phyloP scores from a whole-genome alignment of 1,140 invertebrate genomes.

The Helicoverpa armigera region DNA sequence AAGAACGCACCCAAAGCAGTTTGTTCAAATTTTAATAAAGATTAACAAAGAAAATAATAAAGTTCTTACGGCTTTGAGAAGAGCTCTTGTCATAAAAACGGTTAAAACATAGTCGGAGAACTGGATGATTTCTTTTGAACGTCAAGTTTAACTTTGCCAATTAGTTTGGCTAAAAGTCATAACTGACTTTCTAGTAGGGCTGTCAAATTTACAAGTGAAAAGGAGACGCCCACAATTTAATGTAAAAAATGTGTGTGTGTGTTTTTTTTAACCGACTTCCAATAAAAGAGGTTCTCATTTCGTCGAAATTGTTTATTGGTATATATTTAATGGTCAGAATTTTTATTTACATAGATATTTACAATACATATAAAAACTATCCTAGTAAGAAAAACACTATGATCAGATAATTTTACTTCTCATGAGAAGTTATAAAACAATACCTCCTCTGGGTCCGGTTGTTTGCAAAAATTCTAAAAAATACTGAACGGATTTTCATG shows the following conservation, averaged over 20 bases:
- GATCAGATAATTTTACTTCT: background rate
- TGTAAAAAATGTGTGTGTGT: background rate
- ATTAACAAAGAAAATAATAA: constrained; percentile 20
- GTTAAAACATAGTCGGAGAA: background rate
- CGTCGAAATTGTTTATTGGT: too few species aligned
- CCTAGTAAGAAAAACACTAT: too few species aligned
- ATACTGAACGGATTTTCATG: too few species aligned
- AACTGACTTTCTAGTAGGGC: constrained; percentile 31
- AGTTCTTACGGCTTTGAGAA: background rate
- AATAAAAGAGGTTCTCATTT: too few species aligned
- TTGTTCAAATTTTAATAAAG: background rate
- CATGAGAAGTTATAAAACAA: background rate
- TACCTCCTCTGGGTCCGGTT: too few species aligned
- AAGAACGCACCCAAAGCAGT: too few species aligned
- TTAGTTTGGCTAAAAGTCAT: constrained; percentile 14
- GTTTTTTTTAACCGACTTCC: background rate
- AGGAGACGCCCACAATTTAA: too few species aligned
- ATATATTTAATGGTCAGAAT: too few species aligned
- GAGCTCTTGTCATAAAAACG: constrained; percentile 12
- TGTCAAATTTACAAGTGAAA: background rate
- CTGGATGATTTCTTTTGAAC: constrained; percentile 35
- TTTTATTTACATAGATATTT: too few species aligned
- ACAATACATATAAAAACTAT: too few species aligned
- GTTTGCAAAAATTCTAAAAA: too few species aligned
- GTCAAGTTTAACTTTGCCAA: constrained; percentile 31